These are phyloP conservation scores for Allophyes oxyacanthae DNA, from an alignment of 2,888 invertebrate species.

Conservation along the genomic window DNA sequence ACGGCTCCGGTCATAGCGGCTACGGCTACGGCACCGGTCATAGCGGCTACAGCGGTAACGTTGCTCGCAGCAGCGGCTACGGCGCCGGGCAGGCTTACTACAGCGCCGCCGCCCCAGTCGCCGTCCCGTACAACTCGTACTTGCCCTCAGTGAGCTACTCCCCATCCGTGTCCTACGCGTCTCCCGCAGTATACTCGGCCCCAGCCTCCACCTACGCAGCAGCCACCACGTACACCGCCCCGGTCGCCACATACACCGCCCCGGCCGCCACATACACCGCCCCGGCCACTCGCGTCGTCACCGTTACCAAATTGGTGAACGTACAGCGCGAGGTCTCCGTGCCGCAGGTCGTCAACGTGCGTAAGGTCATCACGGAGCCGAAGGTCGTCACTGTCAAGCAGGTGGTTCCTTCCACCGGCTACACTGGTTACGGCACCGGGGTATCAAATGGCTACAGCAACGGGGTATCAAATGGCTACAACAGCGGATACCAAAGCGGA, in stretches of 20 bases:
- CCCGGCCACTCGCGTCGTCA: conserved; percentile 31
- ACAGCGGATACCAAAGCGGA: conserved; percentile 3
- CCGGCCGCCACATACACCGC: conserved; percentile 28
- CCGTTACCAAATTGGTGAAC: conserved; percentile 49
- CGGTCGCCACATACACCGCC: conserved; percentile 23
- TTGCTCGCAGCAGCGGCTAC: conserved; percentile 38
- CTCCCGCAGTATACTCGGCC: conserved; percentile 7
- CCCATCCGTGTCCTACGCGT: conserved; percentile 10
- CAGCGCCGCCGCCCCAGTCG: conserved; percentile 23
- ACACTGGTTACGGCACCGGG: conserved; percentile 3
- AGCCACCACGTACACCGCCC: conserved; percentile 26
- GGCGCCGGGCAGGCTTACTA: conserved; percentile 32
- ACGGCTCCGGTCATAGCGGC: too few species aligned
- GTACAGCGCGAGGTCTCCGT: conserved; percentile 53
- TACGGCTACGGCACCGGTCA: conserved; percentile 28
- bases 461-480: background rate
- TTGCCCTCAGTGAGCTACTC: conserved; percentile 3
- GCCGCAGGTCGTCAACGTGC: conserved; percentile 51
- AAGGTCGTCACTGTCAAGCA: conserved; percentile 47
- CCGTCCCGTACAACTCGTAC: conserved; percentile 12
- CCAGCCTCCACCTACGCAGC: conserved; percentile 21
- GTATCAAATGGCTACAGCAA: background rate
- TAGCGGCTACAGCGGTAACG: conserved; percentile 18
- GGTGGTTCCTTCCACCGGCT: conserved; percentile 40
- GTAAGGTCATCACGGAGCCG: conserved; percentile 50